These are phyloP conservation scores for Sitobion miscanthi DNA, from an alignment of 1,140 invertebrate genomes.

Conservation along the genomic window DNA sequence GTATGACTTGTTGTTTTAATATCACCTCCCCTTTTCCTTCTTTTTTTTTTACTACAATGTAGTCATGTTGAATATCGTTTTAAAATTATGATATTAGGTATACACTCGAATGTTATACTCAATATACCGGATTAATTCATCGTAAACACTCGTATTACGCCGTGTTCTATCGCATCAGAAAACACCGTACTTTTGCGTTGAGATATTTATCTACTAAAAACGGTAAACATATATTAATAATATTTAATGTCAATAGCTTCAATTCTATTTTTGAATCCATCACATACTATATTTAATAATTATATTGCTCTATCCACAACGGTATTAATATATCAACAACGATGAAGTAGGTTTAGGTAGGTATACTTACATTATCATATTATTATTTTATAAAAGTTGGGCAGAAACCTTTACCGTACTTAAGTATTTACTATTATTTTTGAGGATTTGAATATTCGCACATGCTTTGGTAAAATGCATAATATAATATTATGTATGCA, in stretches of 20 bases:
- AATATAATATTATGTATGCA: not conserved
- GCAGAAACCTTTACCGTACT: not conserved
- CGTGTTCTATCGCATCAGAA: not conserved
- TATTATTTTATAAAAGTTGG: not conserved
- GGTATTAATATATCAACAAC: not conserved
- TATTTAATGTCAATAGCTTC: not conserved
- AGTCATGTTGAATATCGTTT: not conserved
- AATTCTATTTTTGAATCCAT: not conserved
- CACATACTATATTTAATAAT: too few relatives aligned
- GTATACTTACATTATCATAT: not conserved
- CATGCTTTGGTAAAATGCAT: not conserved
- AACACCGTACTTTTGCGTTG: not conserved
- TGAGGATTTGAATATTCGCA: not conserved
- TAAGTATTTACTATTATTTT: not conserved
- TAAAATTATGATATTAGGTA: not conserved
- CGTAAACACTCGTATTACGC: not conserved
- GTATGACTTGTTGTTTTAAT: conserved; percentile 42
- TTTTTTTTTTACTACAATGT: not conserved
- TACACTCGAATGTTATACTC: not conserved
- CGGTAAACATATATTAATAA: not conserved
- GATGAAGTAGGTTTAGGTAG: not conserved
- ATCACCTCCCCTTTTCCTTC: conserved; percentile 16
- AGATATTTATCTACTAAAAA: not conserved
- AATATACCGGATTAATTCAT: not conserved
- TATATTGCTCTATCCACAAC: not conserved